These are phyloP conservation scores for Trilocha varians DNA, from an alignment of 2,888 invertebrate species.

Conservation along the genomic window DNA sequence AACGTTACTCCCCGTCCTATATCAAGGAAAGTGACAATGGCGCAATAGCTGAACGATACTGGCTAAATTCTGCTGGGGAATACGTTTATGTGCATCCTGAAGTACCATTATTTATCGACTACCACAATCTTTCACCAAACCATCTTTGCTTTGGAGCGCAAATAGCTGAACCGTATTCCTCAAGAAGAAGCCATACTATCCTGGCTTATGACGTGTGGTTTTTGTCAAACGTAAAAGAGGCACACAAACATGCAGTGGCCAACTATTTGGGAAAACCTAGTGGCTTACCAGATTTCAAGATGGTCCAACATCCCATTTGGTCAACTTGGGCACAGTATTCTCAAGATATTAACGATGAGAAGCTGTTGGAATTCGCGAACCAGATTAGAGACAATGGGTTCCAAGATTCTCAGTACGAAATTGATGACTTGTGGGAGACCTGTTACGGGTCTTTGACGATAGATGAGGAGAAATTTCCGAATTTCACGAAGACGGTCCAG, in stretches of 20 bases:
- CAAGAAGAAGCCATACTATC: conserved; percentile 37
- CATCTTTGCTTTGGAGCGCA: conserved; percentile 74
- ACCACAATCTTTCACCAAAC: conserved; percentile 69
- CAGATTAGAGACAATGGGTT: conserved; percentile 78
- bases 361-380: conserved; percentile 76
- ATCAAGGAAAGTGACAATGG: conserved; percentile 67
- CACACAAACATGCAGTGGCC: conserved; percentile 76
- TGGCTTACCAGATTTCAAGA: conserved; percentile 75
- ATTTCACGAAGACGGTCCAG: conserved; percentile 74
- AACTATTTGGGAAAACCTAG: conserved; percentile 76
- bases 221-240: conserved; percentile 69
- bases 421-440: conserved; percentile 90
- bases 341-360: conserved; percentile 73
- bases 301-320: conserved; percentile 89
- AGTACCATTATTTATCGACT: conserved; percentile 81
- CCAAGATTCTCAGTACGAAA: conserved; percentile 83
- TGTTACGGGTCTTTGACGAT: conserved; percentile 88
- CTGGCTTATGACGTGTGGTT: conserved; percentile 77
- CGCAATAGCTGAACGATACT: conserved; percentile 78
- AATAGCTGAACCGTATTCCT: conserved; percentile 70
- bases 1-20: conserved; percentile 69
- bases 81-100: conserved; percentile 76
- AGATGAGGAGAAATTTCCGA: conserved; percentile 78
- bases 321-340: conserved; percentile 88
- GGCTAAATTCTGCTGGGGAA: conserved; percentile 81